Evolutionary conservation across 1,140 invertebrate species (phyloP).

Genomic region (Anastrepha obliqua): DNA sequence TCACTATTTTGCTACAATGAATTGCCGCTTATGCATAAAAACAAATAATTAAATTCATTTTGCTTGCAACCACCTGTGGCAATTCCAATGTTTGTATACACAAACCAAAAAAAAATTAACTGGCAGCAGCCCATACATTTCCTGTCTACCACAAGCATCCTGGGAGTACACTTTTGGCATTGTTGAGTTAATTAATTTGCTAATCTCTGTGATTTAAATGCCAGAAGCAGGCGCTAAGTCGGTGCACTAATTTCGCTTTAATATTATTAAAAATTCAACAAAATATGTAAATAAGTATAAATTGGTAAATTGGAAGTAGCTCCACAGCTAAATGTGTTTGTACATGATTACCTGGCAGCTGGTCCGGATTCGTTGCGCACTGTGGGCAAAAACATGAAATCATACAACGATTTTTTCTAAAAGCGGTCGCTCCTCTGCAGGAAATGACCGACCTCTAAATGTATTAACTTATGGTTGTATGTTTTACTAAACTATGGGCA

Average conservation of each 20-base stretch:
- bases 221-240: not conserved
- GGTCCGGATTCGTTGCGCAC: too few species aligned
- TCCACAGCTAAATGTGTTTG: too few species aligned
- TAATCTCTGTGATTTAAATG: constrained; percentile 16
- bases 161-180: not conserved
- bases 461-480: too few species aligned
- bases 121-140: not conserved
- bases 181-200: constrained; percentile 20
- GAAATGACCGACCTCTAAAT: too few species aligned
- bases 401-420: too few species aligned
- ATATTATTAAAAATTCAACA: not conserved
- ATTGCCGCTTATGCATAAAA: not conserved
- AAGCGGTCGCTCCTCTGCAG: too few species aligned
- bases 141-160: not conserved
- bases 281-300: too few species aligned
- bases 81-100: not conserved
- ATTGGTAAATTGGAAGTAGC: too few species aligned
- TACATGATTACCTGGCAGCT: too few species aligned
- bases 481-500: too few species aligned
- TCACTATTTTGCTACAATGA: constrained; percentile 18
- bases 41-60: not conserved
- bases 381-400: too few species aligned
- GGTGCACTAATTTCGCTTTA: not conserved
- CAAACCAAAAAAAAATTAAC: not conserved
- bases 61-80: not conserved